Base-by-base conservation (phyloP, 2,113 vertebrate genomes). In the Pagrus major region DNA sequence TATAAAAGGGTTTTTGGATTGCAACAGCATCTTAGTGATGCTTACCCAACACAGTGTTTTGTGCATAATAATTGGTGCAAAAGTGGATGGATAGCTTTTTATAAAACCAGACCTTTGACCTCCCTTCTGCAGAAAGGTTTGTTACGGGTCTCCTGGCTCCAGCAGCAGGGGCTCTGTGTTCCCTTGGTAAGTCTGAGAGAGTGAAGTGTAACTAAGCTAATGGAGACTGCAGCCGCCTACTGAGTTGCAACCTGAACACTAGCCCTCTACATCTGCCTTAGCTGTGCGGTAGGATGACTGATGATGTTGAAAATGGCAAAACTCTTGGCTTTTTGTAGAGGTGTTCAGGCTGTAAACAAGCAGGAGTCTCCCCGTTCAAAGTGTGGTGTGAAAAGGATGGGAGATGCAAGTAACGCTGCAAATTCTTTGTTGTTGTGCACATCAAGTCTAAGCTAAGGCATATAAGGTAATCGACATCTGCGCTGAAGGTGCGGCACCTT, bases 41-140 rank as follows among this genome's bases (percentile, higher is more conserved):
- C 59, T 65, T 63, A 78, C 77, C 65, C 59, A 75, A 31, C 70
- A 59, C 63, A 56, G 14, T 59, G 65, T 83, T 60, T 37, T 85
- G 54, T 85, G 83, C 76, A 85, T 80, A 80, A 80, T 67, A 80
- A 88, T 78, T 49, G 41, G 33, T 69, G 15, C 68, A 81, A 63
- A 89, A 88, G 70, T 80, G 64, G 78, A 75, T 74, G 55, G 63
- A 82, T 63, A 76, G 73, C 56, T 54, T 75, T 86, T 88, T 75
- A 71, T 88, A 41, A 87, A 82, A 83, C 2, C 51, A 72, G 78
- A 81, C 58, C 65, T 89, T 86, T 90, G 84, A 88, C 88, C 85
- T 85, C 82, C 82, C 70, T 79, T 77, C 89, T 80, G 77, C 88
- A 89, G 82, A 90, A 89, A 86, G 61, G 74, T 92, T 88, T 92